These are phyloP conservation scores for Gobio occitaniae DNA, from an alignment of 2,797 vertebrate species.

Conservation along the genomic window DNA sequence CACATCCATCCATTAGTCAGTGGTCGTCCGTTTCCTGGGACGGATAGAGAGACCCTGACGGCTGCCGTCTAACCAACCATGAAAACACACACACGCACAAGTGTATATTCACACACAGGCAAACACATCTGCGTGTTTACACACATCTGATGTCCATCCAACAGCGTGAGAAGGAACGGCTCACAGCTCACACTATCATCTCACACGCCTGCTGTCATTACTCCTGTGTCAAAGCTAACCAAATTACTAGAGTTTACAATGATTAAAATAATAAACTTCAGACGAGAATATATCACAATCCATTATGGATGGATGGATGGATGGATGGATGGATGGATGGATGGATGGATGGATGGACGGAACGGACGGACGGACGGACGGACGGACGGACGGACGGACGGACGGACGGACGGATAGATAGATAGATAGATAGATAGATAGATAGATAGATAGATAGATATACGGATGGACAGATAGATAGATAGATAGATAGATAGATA, in stretches of 20 bases:
- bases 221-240: neutral
- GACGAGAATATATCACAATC: neutral
- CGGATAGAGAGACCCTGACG: slow-evolving; percentile 73
- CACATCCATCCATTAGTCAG: slow-evolving; percentile 83
- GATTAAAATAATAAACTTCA: neutral
- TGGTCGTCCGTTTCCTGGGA: slow-evolving; percentile 77
- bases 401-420: too few species aligned
- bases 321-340: accelerated
- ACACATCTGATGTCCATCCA: slow-evolving; percentile 48
- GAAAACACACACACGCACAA: slow-evolving; percentile 36
- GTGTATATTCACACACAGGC: slow-evolving; percentile 61
- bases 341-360: too few species aligned
- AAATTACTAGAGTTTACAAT: neutral
- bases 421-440: too few species aligned
- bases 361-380: accelerated
- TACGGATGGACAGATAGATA: accelerated
- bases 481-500: accelerated
- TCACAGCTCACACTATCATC: neutral
- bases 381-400: accelerated
- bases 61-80: slow-evolving; percentile 62
- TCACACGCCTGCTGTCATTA: neutral
- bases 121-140: slow-evolving; percentile 50
- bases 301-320: neutral
- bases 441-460: too few species aligned
- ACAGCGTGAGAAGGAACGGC: neutral